Base-by-base conservation (phyloP, 2,888 invertebrate genomes). In the Orchestes rusci region DNA sequence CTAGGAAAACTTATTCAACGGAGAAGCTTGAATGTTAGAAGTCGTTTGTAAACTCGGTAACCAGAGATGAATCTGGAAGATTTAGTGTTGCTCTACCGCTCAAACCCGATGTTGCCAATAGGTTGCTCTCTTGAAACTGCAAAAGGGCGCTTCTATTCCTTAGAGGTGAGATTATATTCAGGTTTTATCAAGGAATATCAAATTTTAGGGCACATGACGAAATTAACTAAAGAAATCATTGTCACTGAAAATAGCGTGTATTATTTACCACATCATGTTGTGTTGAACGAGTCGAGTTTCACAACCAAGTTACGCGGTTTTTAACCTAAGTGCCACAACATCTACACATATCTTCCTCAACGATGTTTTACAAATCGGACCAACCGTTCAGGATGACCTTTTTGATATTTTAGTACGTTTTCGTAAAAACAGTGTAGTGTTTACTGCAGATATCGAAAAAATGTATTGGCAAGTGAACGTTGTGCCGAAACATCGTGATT, bases 231-330 rank as follows among this genome's bases (percentile, higher is more conserved):
- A 12, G 13, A 7, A 19, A 19, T 15, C n/a, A 12, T 41, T 10
- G 12, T 5, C 4, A 12, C 19, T 13, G 8, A 18, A 10, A 18
- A 15, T 5, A 23, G 10, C 5, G 23, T 15, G 15, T 41, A 20
- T 36, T 41, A 29, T 20, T 13, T 45, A 12, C 39, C 35, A n/a
- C 39, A 40, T 41, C 35, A 39, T n/a, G 2, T 13, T 13, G 37
- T 38, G 7, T 29, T 35, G 18, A 42, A 42, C 29, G 4, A 17
- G 4, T 20, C 27, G 4, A 34, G 35, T 18, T 19, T 19, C 7
- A 35, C 35, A 3, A 35, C 35, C 3, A 19, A 35, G 16, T 3
- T 35, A 7, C 35, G 35, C 4, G 35, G 35, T 35, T 17, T 35
- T 35, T 19, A 12, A 35, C 20, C 34, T 13, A n/a, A 15, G n/a